phyloP scores from a whole-genome alignment of 1,140 invertebrate genomes.

The Brachionus manjavacas region DNA sequence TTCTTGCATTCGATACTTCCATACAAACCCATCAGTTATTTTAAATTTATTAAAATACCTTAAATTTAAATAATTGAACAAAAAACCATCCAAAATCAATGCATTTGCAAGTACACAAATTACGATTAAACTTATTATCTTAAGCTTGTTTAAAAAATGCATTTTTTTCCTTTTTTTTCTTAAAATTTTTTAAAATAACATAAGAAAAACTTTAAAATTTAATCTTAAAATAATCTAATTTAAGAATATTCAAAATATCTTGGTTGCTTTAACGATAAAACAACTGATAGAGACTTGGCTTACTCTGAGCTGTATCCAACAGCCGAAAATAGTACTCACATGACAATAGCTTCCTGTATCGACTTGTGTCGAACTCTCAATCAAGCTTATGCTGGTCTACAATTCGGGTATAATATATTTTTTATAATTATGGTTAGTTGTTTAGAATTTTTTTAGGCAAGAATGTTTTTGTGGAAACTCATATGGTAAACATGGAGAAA shows the following conservation, averaged over 20 bases:
- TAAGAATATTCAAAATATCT: slow-evolving; percentile 32
- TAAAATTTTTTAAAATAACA: neutral
- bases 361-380: neutral
- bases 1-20: neutral
- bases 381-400: slow-evolving; percentile 33
- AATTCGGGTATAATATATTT: slow-evolving; percentile 23
- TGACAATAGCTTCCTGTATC: slow-evolving; percentile 5
- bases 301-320: neutral
- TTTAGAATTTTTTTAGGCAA: neutral
- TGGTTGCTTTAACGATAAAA: slow-evolving; percentile 29
- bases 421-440: neutral
- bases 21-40: neutral
- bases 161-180: neutral
- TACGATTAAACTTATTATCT: neutral
- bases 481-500: slow-evolving; percentile 14
- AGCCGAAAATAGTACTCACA: neutral
- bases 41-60: neutral
- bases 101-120: neutral
- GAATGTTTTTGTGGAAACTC: slow-evolving; percentile 31
- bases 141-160: neutral
- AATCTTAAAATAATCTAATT: slow-evolving; percentile 6
- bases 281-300: neutral
- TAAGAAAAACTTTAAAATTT: neutral
- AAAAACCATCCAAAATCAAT: neutral
- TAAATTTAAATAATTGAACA: neutral